Percentiles rank a stretch among this genome's conserved stretches.
Conservation (phyloP, 2,888 invertebrate genomes). For the Drosophila rellima region DNA sequence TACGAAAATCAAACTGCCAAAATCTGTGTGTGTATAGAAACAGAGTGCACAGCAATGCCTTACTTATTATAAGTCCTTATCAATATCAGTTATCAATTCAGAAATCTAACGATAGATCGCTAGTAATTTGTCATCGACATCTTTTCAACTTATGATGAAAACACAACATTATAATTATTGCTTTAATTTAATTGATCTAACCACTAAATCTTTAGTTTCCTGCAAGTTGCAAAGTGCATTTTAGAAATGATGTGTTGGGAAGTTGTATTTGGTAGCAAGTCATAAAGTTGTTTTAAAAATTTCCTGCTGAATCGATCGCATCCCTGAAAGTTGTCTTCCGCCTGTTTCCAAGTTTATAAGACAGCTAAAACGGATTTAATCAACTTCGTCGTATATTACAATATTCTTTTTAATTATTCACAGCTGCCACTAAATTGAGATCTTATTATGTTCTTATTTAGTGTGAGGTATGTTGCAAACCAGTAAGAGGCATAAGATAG, state of each 20-base stretch:
- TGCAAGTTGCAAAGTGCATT: not conserved
- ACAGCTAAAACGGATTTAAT: not conserved
- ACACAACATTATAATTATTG: not conserved
- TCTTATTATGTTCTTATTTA: too few relatives aligned
- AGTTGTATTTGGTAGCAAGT: not conserved
- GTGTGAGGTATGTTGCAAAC: too few relatives aligned
- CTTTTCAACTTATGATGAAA: not conserved
- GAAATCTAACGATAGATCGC: not conserved
- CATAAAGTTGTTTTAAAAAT: not conserved
- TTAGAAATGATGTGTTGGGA: not conserved
- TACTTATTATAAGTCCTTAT: constrained; percentile 3
- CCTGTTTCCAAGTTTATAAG: not conserved
- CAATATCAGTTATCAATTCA: not conserved
- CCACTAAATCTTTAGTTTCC: not conserved
- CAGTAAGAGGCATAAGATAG: too few relatives aligned
- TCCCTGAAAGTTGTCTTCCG: not conserved
- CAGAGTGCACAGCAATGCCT: not conserved
- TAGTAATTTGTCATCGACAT: not conserved
- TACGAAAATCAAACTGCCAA: not conserved
- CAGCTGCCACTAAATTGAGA: too few relatives aligned
- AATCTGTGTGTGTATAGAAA: not conserved
- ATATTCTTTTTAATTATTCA: not conserved
- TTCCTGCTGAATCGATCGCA: not conserved
- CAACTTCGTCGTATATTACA: too few relatives aligned
- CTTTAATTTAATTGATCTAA: not conserved